A percentile compares a stretch with the other conserved stretches of the same genome.
Evolutionary conservation across 2,888 invertebrate species (phyloP).

Genomic region (Stramonita haemastoma): DNA sequence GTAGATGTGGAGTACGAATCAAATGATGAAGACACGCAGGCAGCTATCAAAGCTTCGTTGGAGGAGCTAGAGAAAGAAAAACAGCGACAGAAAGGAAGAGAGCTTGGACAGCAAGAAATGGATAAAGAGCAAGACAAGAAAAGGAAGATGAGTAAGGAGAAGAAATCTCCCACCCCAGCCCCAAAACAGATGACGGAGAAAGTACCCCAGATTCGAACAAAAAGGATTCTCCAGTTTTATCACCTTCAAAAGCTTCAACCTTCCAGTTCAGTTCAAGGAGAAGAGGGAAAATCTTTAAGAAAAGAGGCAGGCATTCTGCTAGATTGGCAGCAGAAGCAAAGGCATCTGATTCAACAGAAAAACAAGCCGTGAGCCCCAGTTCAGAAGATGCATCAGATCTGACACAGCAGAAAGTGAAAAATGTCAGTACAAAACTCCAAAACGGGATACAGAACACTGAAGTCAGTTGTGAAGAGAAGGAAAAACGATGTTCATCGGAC

Average conservation of each 20-base stretch:
- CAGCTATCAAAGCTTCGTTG: conserved; percentile 29
- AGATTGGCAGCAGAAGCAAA: neutral
- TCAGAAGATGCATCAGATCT: too few relatives aligned
- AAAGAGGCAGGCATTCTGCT: neutral
- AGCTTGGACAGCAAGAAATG: neutral
- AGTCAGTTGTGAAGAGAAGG: neutral
- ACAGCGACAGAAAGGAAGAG: neutral
- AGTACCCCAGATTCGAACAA: neutral
- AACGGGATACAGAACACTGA: neutral
- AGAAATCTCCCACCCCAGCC: neutral
- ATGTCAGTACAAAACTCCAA: neutral
- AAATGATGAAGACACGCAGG: conserved; percentile 14
- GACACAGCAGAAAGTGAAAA: neutral
- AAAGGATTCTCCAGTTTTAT: neutral
- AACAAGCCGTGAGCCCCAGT: neutral
- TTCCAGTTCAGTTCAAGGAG: neutral
- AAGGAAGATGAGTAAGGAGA: neutral
- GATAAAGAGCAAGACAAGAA: neutral
- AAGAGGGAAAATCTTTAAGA: neutral
- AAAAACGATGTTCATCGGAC: neutral
- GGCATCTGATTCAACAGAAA: neutral
- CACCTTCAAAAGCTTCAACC: neutral
- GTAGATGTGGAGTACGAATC: neutral
- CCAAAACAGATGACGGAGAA: neutral
- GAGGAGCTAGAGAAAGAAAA: conserved; percentile 12